These are phyloP conservation scores for Acrobeloides nanus DNA, from an alignment of 2,888 invertebrate genomes.

Conservation along the genomic window DNA sequence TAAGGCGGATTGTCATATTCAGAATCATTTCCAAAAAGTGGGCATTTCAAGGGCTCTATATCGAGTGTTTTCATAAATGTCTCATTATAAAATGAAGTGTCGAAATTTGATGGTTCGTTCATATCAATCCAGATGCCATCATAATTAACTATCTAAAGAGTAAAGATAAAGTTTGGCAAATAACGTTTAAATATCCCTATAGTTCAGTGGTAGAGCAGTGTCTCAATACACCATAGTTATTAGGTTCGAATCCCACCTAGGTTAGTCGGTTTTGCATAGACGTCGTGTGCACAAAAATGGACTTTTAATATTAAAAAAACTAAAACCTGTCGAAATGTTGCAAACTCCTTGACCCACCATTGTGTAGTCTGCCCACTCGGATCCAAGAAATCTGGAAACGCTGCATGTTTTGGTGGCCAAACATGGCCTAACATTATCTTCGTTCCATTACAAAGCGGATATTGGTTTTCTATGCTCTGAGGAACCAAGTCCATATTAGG, in stretches of 20 bases:
- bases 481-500: slow-evolving; percentile 33
- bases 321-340: slow-evolving; percentile 27
- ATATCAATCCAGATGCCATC: slow-evolving; percentile 85
- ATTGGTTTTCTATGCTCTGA: slow-evolving; percentile 31
- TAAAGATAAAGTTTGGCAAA: no score
- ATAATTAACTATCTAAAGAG: slow-evolving; percentile 61
- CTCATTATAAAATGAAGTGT: slow-evolving; percentile 45
- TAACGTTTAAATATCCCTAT: no score
- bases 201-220: no score
- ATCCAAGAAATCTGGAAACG: slow-evolving; percentile 50
- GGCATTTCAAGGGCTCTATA: slow-evolving; percentile 36
- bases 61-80: no score
- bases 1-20: slow-evolving; percentile 45
- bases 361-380: slow-evolving; percentile 31
- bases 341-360: slow-evolving; percentile 49
- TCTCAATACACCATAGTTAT: no score
- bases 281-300: no score
- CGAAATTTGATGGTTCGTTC: slow-evolving; percentile 80
- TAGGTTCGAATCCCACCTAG: no score
- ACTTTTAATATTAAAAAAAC: no score
- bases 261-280: no score
- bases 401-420: slow-evolving; percentile 49
- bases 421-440: slow-evolving; percentile 36
- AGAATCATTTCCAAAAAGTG: slow-evolving; percentile 30
- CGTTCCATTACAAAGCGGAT: slow-evolving; percentile 42